Conservation (phyloP, 2,797 vertebrate species). For the Peromyscus nudipes region DNA sequence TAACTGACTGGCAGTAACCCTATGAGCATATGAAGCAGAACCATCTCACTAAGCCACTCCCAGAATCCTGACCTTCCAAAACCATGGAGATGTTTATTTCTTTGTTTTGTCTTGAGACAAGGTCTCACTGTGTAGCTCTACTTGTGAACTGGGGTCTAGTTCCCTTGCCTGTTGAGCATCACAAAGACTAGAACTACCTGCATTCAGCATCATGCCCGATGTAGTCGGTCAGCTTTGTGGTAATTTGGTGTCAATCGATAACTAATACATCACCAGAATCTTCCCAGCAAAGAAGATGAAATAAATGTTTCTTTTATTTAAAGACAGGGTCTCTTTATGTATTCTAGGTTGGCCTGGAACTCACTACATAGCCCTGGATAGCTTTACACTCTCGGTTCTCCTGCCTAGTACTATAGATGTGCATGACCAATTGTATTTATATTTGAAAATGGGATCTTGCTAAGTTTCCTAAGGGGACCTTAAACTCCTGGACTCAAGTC, state of each 20-base stretch:
- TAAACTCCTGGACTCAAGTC: neutral
- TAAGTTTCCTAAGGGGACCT: neutral
- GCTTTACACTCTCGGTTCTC: neutral
- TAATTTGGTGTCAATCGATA: neutral
- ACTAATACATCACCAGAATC: neutral
- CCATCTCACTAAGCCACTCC: neutral
- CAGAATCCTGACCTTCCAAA: constrained; percentile 9
- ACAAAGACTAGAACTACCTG: neutral
- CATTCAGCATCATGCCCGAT: neutral
- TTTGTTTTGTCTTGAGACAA: neutral
- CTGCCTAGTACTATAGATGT: neutral
- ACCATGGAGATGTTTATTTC: neutral
- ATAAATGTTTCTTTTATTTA: constrained; percentile 29
- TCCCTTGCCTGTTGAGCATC: neutral
- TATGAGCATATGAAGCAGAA: neutral
- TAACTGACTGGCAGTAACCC: neutral
- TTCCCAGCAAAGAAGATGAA: constrained; percentile 20
- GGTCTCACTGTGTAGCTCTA: neutral
- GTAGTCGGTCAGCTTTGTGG: neutral
- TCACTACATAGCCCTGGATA: neutral
- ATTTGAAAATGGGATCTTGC: neutral
- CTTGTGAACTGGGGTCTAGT: neutral
- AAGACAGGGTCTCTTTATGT: neutral
- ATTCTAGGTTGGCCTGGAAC: neutral
- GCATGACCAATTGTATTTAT: neutral